phyloP scores from a whole-genome alignment of 2,113 vertebrate genomes.

The Strigops habroptila region DNA sequence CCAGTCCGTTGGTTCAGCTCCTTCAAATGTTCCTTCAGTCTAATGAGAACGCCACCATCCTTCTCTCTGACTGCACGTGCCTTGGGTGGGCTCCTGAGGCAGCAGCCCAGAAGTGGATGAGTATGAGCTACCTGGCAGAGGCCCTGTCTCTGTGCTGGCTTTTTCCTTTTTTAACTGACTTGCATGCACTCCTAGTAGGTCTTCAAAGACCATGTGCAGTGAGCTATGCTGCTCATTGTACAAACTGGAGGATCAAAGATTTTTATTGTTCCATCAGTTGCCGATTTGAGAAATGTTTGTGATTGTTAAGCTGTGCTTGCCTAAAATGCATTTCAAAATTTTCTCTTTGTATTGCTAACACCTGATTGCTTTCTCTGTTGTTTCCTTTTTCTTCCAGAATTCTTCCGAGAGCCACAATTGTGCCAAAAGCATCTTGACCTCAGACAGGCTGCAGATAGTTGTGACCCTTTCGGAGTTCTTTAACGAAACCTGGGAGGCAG shows the following conservation, averaged over 20 bases:
- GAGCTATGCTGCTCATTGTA: background rate
- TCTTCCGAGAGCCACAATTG: constrained; percentile 82
- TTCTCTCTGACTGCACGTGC: background rate
- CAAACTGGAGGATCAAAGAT: background rate
- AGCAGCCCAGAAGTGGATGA: accelerated
- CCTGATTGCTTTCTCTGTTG: background rate
- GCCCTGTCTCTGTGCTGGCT: background rate
- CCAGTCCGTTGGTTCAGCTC: background rate
- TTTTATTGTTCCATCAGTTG: background rate
- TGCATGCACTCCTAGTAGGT: background rate
- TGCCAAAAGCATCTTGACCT: constrained; percentile 84
- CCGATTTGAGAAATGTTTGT: background rate
- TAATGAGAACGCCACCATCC: accelerated
- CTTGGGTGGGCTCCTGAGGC: background rate
- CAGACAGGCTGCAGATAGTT: constrained; percentile 88
- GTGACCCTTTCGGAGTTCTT: constrained; percentile 77
- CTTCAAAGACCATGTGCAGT: background rate
- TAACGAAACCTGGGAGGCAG: constrained; percentile 77
- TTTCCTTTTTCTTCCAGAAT: constrained; percentile 67
- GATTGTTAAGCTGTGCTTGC: background rate
- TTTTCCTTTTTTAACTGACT: background rate
- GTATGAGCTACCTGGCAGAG: background rate
- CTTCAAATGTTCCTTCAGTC: background rate
- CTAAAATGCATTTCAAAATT: background rate
- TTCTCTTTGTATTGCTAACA: background rate